Conservation (phyloP, 2,113 vertebrate species). For the Pachyramphus minor region DNA sequence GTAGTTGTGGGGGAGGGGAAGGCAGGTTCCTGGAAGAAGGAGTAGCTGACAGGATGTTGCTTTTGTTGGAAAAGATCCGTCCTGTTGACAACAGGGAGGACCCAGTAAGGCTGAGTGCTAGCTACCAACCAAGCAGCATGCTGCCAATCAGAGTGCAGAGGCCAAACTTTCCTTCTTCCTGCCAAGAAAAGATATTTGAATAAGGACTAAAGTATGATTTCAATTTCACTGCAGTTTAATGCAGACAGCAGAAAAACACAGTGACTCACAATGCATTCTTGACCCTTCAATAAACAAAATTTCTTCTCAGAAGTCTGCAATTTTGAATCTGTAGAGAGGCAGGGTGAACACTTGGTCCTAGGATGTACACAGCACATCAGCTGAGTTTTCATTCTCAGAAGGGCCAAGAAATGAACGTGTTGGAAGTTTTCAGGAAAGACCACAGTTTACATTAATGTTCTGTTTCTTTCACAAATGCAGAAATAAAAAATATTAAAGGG, state of each 20-base stretch:
- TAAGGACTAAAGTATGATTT: slow-evolving; percentile 17
- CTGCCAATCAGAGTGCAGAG: neutral
- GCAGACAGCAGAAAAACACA: slow-evolving; percentile 43
- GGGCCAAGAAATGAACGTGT: neutral
- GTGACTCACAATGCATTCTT: slow-evolving; percentile 47
- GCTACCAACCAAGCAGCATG: slow-evolving; percentile 21
- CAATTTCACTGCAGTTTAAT: slow-evolving; percentile 43
- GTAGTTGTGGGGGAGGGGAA: slow-evolving; percentile 2
- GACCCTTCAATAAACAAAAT: neutral
- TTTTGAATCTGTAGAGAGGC: neutral
- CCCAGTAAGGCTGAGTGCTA: neutral
- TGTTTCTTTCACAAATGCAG: neutral
- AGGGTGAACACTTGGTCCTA: neutral
- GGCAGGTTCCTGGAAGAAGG: slow-evolving; percentile 60
- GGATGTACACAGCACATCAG: neutral
- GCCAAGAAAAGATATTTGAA: slow-evolving; percentile 54
- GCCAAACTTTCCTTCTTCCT: slow-evolving; percentile 24
- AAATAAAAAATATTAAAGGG: neutral
- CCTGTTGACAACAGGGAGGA: slow-evolving; percentile 52
- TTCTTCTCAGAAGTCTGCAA: neutral
- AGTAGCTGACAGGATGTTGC: slow-evolving; percentile 56
- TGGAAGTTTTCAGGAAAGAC: neutral
- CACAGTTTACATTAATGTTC: neutral
- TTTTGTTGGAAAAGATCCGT: slow-evolving; percentile 50
- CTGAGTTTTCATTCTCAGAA: neutral